Conservation (phyloP, 2,797 vertebrate genomes). For the Champsocephalus gunnari region DNA sequence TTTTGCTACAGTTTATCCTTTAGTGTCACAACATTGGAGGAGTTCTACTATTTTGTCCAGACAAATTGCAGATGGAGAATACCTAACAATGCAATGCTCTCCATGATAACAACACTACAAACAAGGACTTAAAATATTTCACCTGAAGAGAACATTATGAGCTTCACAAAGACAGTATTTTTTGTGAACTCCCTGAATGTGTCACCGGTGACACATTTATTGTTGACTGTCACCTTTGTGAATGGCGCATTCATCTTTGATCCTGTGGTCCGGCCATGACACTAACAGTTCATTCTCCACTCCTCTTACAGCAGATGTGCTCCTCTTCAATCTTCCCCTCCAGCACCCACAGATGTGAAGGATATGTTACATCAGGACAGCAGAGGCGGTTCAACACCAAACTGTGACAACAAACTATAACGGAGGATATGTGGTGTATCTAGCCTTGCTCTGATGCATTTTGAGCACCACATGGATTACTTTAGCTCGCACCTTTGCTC, state of each 20-base stretch:
- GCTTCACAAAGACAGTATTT: conserved; percentile 1
- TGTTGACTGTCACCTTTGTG: background rate
- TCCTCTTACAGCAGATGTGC: background rate
- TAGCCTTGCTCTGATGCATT: background rate
- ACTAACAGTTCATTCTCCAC: background rate
- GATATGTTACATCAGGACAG: conserved; percentile 19
- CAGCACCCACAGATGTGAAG: conserved; percentile 12
- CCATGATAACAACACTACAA: background rate
- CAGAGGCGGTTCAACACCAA: conserved; percentile 2
- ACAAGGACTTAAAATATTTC: background rate
- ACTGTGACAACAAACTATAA: conserved; percentile 13
- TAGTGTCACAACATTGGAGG: background rate
- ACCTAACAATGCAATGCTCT: background rate
- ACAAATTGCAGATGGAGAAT: background rate
- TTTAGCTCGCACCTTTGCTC: conserved; percentile 3
- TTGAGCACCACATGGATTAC: background rate
- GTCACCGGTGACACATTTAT: background rate
- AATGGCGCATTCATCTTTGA: conserved; percentile 6
- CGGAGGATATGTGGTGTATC: background rate
- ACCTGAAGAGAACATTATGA: conserved; percentile 2
- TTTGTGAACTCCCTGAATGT: conserved; percentile 6
- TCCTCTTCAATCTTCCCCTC: background rate
- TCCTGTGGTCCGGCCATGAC: background rate
- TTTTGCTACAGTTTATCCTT: background rate
- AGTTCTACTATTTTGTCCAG: background rate